Percentiles rank a stretch among this genome's conserved stretches.
Conservation (phyloP, 2,113 vertebrate genomes). For the Dipodomys ordii region DNA sequence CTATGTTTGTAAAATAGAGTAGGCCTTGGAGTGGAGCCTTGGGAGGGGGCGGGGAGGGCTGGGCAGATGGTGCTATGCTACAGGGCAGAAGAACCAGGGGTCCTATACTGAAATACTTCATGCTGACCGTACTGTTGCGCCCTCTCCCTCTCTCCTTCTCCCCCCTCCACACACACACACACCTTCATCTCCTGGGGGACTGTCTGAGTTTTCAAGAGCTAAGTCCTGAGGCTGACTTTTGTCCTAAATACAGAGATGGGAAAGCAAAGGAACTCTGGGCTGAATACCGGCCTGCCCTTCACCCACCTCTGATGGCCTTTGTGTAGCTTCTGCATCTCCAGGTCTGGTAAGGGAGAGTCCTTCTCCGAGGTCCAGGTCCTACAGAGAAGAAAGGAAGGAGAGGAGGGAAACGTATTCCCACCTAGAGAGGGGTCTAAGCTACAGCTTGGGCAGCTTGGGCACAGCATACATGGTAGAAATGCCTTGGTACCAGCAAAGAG, state of each 20-base stretch:
- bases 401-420: too few species aligned
- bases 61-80: fast-evolving
- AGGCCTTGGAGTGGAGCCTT: fast-evolving
- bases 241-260: background rate
- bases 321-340: background rate
- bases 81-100: background rate
- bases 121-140: too few species aligned
- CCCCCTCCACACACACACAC: too few species aligned
- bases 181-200: background rate
- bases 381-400: background rate
- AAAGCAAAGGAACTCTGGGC: background rate
- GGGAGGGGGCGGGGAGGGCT: fast-evolving
- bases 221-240: background rate
- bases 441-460: fast-evolving
- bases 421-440: too few species aligned
- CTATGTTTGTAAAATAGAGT: background rate
- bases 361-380: background rate
- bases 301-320: background rate
- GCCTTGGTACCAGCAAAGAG: too few species aligned
- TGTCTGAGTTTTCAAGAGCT: background rate
- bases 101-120: too few species aligned
- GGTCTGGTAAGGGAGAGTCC: background rate
- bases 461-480: background rate
- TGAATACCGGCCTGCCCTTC: background rate
- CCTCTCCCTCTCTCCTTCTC: too few species aligned